Evolutionary conservation across 2,113 vertebrate species (phyloP).

Genomic region (Pluvianellus socialis): DNA sequence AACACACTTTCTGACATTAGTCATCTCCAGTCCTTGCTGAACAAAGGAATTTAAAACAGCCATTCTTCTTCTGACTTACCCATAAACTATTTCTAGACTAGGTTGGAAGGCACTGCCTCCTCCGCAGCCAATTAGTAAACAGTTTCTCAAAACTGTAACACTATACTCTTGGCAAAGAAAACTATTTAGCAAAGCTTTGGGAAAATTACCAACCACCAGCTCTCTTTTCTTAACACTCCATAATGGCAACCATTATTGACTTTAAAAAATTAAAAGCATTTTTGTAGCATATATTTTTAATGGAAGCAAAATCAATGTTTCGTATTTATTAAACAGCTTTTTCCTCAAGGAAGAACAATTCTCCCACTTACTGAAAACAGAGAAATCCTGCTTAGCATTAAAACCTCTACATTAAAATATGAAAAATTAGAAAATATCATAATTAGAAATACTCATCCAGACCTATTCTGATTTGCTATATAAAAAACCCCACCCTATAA

Average conservation of each 20-base stretch:
- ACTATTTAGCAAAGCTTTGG: background rate
- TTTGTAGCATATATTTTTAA: background rate
- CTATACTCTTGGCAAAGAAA: slow-evolving; percentile 25
- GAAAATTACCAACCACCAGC: slow-evolving; percentile 35
- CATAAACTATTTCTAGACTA: background rate
- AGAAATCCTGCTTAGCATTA: background rate
- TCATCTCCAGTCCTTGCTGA: slow-evolving; percentile 24
- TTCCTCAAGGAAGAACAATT: background rate
- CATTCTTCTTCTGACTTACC: slow-evolving; percentile 1
- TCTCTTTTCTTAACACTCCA: background rate
- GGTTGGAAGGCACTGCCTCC: slow-evolving; percentile 29
- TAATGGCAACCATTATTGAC: background rate
- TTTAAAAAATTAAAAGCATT: background rate
- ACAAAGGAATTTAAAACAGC: slow-evolving; percentile 28
- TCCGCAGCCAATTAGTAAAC: slow-evolving; percentile 56
- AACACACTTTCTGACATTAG: slow-evolving; percentile 7
- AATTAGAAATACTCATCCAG: background rate
- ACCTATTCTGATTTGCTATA: background rate
- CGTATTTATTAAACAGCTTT: background rate
- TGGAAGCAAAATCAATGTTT: background rate
- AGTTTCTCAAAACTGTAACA: slow-evolving; percentile 7
- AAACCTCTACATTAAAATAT: background rate
- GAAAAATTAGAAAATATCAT: background rate
- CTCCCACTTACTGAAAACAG: background rate
- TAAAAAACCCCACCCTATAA: background rate